Base-by-base conservation (phyloP, 2,797 vertebrate species). In the Onychomys leucogaster region DNA sequence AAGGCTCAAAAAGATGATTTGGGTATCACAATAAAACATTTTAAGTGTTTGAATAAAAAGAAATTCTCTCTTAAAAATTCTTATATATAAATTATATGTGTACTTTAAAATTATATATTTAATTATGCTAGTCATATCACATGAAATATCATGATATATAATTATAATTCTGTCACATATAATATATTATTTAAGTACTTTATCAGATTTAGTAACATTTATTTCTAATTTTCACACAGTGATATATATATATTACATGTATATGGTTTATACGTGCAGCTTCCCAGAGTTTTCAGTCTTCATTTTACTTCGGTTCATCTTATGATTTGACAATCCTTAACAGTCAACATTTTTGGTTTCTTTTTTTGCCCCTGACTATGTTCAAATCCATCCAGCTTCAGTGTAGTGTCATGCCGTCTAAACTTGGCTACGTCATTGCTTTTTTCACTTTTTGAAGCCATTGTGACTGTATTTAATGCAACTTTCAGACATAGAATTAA, bases 401-500 rank as follows among this genome's bases (percentile, higher is more conserved):
- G 63, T 71, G 89, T 57, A 77, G 43, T 19, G 19, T 29, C 17
- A 71, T 69, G 84, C 10, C 2, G 87, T 61, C 46, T 83, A 10
- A 90, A 21, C 71, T 77, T 81, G 17, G 21, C 73, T 63, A 25
- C 32, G 13, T 89, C 29, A 34, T 19, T 91, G 43, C 8, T 49
- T 84, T 87, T 86, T 13, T 27, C 3, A 2, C 25, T 65, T 95
- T 85, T 82, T 27, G 77, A 89, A 86, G 65, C 73, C 67, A 78
- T 0, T 75, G 65, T 77, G 67, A 78, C 27, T 2, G 21, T 93
- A 91, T 82, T 78, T 89, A 93, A 90, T 29, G 41, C 14, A 87
- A 41, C 57, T 95, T 96, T 96, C 91, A 89, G 90, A 71, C 49
- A 59, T 5, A 90, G 81, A 86, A 59, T 83, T 92, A 82, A 81